Evolutionary conservation across 2,888 invertebrate species (phyloP).

Genomic region (Torymus texanus): DNA sequence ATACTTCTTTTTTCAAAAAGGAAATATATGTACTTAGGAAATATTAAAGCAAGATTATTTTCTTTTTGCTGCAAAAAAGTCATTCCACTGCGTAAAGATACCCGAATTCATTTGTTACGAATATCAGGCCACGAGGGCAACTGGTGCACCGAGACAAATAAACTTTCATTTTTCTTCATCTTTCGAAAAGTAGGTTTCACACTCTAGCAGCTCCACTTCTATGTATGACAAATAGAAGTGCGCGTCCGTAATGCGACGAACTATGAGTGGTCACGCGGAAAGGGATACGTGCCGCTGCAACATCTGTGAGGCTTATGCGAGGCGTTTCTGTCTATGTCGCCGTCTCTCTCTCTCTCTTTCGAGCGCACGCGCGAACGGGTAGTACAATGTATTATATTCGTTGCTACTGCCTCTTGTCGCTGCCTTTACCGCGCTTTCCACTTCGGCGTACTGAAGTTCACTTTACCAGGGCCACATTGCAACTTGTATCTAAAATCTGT

Average conservation of each 20-base stretch:
- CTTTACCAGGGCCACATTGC: background rate
- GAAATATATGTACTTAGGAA: no score
- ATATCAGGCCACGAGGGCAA: no score
- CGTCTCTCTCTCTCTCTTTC: constrained; percentile 19
- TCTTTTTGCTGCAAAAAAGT: no score
- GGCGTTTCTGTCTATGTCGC: constrained; percentile 13
- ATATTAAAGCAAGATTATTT: no score
- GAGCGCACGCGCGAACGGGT: constrained; percentile 37
- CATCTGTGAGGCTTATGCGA: constrained; percentile 51
- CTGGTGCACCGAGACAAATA: background rate
- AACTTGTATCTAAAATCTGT: constrained; percentile 5
- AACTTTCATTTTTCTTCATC: constrained; percentile 9
- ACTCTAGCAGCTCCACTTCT: background rate
- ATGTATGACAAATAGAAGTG: constrained; percentile 7
- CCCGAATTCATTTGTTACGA: no score
- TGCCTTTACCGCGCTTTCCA: constrained; percentile 37
- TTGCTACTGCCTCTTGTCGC: background rate
- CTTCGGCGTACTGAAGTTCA: constrained; percentile 26
- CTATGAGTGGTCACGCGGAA: constrained; percentile 37
- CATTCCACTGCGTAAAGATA: no score
- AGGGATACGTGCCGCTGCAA: constrained; percentile 56
- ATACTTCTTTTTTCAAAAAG: no score
- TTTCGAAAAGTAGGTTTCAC: constrained; percentile 2
- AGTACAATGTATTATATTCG: no score
- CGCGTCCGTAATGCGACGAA: constrained; percentile 22